Evolutionary conservation across 2,888 invertebrate species (phyloP).

Genomic region (Poecilus cupreus): DNA sequence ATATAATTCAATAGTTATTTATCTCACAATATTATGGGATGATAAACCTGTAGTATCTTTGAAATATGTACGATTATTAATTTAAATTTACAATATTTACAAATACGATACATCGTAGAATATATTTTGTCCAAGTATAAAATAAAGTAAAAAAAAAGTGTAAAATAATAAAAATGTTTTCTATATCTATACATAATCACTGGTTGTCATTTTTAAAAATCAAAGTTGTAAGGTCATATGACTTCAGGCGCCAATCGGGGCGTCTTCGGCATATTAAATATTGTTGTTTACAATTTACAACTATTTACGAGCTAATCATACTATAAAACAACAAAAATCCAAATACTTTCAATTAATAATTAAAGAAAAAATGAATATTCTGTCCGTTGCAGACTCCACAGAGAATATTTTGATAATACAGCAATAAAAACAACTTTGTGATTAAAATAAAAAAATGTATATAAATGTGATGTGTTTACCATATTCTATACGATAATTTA

Average conservation of each 20-base stretch:
- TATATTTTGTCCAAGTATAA: neutral
- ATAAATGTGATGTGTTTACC: slow-evolving; percentile 40
- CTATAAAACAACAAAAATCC: slow-evolving; percentile 8
- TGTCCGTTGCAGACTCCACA: neutral
- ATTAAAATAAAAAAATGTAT: slow-evolving; percentile 28
- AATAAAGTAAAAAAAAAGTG: neutral
- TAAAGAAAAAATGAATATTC: neutral
- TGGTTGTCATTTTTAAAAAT: slow-evolving; percentile 2
- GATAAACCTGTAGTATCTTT: too few species aligned
- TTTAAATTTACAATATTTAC: too few species aligned
- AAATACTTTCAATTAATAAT: slow-evolving; percentile 30
- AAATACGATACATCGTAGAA: neutral
- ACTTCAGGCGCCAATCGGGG: slow-evolving; percentile 17
- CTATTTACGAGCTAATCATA: slow-evolving; percentile 16
- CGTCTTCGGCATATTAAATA: slow-evolving; percentile 1
- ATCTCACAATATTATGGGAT: too few species aligned
- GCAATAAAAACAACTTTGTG: slow-evolving; percentile 27
- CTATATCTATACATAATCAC: neutral
- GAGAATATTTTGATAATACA: slow-evolving; percentile 28
- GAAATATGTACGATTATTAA: too few species aligned
- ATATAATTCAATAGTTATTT: too few species aligned
- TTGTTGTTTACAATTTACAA: slow-evolving; percentile 30
- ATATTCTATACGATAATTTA: slow-evolving; percentile 36
- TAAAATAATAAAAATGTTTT: neutral
- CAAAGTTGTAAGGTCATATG: neutral